Evolutionary conservation across 2,113 vertebrate genomes (phyloP).

Genomic region (Cochlearius cochlearius): DNA sequence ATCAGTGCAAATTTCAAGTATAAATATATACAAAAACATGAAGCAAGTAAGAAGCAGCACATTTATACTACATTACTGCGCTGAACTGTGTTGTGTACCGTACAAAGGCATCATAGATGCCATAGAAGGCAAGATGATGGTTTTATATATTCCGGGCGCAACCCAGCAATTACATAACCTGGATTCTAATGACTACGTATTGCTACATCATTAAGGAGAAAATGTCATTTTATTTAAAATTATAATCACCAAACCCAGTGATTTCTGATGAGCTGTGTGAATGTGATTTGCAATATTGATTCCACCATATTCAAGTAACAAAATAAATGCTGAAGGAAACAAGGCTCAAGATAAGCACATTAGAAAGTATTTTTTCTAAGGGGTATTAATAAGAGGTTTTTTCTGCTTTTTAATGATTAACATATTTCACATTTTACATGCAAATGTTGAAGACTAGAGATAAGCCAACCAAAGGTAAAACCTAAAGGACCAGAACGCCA

Average conservation of each 20-base stretch:
- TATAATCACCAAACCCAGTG: neutral
- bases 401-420: neutral
- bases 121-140: neutral
- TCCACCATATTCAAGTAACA: neutral
- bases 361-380: neutral
- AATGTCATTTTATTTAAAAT: constrained; percentile 32
- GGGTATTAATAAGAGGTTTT: neutral
- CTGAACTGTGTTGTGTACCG: neutral
- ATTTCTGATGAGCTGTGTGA: neutral
- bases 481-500: neutral
- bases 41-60: neutral
- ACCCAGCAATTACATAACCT: neutral
- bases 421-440: neutral
- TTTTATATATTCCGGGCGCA: neutral
- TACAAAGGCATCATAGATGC: neutral
- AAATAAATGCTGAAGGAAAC: neutral
- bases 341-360: neutral
- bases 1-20: neutral
- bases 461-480: neutral
- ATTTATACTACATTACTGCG: neutral
- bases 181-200: neutral
- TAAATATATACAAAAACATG: neutral
- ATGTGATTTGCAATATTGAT: constrained; percentile 3
- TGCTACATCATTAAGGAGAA: neutral
- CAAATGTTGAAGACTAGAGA: neutral